phyloP scores from a whole-genome alignment of 2,113 vertebrate species.

The Takifugu bimaculatus region DNA sequence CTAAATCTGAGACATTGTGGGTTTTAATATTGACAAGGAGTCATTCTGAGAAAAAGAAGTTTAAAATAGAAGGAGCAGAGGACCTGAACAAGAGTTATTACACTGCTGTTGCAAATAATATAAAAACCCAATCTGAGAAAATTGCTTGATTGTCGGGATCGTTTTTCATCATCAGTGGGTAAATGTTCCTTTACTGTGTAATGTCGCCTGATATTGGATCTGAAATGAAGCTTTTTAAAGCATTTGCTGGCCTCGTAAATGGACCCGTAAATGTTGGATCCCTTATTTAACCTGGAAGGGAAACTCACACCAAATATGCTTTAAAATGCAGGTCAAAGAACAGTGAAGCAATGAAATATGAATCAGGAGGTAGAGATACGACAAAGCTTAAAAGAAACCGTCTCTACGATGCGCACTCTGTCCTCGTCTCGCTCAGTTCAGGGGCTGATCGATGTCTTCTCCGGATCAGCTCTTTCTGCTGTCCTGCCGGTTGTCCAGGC shows the following conservation, averaged over 20 bases:
- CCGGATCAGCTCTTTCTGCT: slow-evolving; percentile 18
- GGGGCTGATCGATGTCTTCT: slow-evolving; percentile 71
- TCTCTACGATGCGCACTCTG: slow-evolving; percentile 21
- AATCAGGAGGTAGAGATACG: slow-evolving; percentile 59
- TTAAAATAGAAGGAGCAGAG: slow-evolving; percentile 23
- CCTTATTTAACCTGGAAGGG: slow-evolving; percentile 11
- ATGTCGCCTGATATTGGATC: too few relatives aligned
- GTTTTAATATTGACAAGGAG: neutral
- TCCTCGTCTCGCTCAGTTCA: slow-evolving; percentile 42
- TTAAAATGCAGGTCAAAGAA: neutral
- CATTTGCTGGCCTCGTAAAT: too few relatives aligned
- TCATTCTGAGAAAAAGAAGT: neutral
- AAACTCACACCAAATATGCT: slow-evolving; percentile 1
- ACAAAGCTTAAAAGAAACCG: slow-evolving; percentile 16
- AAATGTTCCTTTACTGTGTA: too few relatives aligned
- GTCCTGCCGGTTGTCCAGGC: slow-evolving; percentile 1
- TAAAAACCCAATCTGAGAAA: slow-evolving; percentile 2
- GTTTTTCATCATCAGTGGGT: neutral
- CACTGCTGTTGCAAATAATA: slow-evolving; percentile 16
- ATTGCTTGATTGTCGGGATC: neutral
- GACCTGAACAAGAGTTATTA: slow-evolving; percentile 42
- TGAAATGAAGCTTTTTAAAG: too few relatives aligned
- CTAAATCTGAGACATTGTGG: too few relatives aligned
- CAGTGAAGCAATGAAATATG: slow-evolving; percentile 26
- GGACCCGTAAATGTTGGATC: slow-evolving; percentile 3